A percentile compares a stretch with the other conserved stretches of the same genome.
phyloP scores from a whole-genome alignment of 1,140 invertebrate species.

The Microplitis demolitor region DNA sequence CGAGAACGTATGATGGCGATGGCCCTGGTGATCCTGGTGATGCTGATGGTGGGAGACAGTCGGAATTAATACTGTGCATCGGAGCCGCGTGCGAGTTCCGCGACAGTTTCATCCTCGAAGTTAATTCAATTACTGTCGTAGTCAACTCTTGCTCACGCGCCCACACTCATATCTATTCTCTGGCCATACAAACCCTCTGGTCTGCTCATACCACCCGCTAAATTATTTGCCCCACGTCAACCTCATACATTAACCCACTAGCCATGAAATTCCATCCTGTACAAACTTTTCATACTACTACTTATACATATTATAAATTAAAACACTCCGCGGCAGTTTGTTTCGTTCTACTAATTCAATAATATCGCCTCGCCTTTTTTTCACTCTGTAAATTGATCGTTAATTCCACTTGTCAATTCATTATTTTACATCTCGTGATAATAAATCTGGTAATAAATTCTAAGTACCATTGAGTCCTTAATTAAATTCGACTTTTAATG shows the following conservation, averaged over 20 bases:
- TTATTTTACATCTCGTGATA: not conserved
- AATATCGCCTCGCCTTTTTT: not conserved
- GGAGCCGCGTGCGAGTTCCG: constrained; percentile 15
- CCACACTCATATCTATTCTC: not conserved
- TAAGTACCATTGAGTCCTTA: too few relatives aligned
- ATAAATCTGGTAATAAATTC: too few relatives aligned
- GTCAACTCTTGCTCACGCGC: not conserved
- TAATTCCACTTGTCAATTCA: not conserved
- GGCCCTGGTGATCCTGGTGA: too few relatives aligned
- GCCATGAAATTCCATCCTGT: not conserved
- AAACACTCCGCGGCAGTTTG: not conserved
- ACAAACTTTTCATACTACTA: not conserved
- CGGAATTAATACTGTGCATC: constrained; percentile 29
- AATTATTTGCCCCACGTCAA: constrained; percentile 26
- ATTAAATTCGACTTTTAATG: too few relatives aligned
- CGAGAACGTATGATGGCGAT: not conserved
- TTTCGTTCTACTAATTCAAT: not conserved
- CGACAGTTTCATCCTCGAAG: constrained; percentile 32
- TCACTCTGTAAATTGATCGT: not conserved
- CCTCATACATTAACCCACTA: not conserved
- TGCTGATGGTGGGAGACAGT: constrained; percentile 11
- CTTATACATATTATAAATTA: not conserved
- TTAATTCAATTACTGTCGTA: constrained; percentile 37
- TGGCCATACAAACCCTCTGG: not conserved
- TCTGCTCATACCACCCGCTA: not conserved